Percentiles rank a stretch among this genome's conserved stretches.
phyloP scores from a whole-genome alignment of 2,113 vertebrate species.

The Alexandromys fortis region DNA sequence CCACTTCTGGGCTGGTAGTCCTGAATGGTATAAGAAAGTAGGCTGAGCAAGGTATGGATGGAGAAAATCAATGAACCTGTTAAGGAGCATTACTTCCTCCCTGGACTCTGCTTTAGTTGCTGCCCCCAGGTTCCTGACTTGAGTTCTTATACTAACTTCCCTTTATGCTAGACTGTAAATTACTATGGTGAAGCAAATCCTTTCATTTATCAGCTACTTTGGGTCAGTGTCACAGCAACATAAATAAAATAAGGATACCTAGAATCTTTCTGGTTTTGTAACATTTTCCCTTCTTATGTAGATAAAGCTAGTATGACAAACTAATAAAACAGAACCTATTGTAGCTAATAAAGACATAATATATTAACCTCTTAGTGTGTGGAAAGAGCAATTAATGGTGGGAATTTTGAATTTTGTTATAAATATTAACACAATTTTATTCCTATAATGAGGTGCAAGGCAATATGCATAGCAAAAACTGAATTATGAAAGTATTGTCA shows the following conservation, averaged over 20 bases:
- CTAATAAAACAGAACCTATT: not conserved
- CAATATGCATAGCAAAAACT: not conserved
- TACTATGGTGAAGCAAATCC: not conserved
- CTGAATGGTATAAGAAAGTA: not conserved
- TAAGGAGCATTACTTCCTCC: not conserved
- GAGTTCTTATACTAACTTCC: not conserved
- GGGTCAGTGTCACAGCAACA: not conserved
- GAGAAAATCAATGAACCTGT: not conserved
- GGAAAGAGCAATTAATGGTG: not conserved
- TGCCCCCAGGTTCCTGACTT: too few relatives aligned
- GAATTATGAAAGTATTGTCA: not conserved
- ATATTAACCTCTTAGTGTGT: not conserved
- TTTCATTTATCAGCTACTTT: not conserved
- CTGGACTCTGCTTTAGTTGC: not conserved
- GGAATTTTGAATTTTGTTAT: not conserved
- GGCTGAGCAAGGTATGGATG: not conserved
- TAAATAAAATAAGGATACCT: not conserved
- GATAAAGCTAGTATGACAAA: slow-evolving; percentile 8
- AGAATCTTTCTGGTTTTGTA: not conserved
- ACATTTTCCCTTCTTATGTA: not conserved
- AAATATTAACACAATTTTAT: not conserved
- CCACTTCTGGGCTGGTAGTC: not conserved
- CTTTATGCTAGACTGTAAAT: not conserved
- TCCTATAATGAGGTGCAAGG: not conserved
- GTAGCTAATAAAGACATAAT: not conserved